A percentile compares a stretch with the other conserved stretches of the same genome.
phyloP scores from a whole-genome alignment of 2,797 vertebrate species.

The Acomys russatus region DNA sequence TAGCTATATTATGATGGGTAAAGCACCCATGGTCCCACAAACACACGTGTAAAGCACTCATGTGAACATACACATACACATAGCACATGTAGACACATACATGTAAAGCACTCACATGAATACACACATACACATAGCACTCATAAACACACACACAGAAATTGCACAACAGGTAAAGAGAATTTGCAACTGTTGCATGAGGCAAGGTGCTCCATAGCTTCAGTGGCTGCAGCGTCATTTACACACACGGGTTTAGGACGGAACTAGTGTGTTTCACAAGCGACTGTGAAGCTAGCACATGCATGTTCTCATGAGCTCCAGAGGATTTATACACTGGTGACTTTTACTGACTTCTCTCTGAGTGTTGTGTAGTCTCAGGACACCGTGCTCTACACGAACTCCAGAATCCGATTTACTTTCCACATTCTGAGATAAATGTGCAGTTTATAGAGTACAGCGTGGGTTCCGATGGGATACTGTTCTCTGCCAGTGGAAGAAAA shows the following conservation, averaged over 20 bases:
- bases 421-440: neutral
- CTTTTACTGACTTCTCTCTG: constrained; percentile 24
- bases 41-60: neutral
- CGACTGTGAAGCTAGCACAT: neutral
- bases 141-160: neutral
- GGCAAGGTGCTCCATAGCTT: neutral
- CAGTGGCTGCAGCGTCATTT: neutral
- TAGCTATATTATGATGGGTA: neutral
- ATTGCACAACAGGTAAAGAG: neutral
- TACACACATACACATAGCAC: neutral
- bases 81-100: too few relatives aligned
- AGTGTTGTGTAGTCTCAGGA: neutral
- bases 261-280: neutral
- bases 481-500: neutral
- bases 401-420: constrained; percentile 28
- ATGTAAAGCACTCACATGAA: too few relatives aligned
- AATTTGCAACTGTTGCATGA: neutral
- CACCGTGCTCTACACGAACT: constrained; percentile 20
- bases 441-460: neutral
- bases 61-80: neutral
- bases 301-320: neutral
- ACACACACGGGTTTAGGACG: neutral
- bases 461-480: neutral
- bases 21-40: neutral
- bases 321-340: neutral